These are phyloP conservation scores for Agriopis leucophaearia DNA, from an alignment of 2,888 invertebrate genomes.

Conservation along the genomic window DNA sequence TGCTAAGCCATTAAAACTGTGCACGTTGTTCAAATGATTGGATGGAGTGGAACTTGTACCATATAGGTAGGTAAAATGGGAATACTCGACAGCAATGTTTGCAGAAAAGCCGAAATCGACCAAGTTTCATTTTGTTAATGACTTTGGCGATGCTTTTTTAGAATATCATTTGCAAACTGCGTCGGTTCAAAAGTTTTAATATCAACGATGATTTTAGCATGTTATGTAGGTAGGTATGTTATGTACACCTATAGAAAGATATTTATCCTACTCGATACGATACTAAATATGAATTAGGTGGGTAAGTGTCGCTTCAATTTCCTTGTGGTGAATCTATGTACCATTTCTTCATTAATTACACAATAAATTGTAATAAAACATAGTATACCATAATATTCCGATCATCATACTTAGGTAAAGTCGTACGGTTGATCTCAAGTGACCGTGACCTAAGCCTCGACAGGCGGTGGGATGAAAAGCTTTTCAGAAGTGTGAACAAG, in stretches of 20 bases:
- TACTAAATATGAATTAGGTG: not conserved
- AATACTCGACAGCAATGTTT: conserved; percentile 20
- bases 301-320: not conserved
- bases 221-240: not conserved
- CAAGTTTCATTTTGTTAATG: conserved; percentile 27
- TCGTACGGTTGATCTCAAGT: conserved; percentile 18
- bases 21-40: conserved; percentile 17
- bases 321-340: not conserved
- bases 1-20: conserved; percentile 24
- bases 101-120: conserved; percentile 13
- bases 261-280: not conserved
- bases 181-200: conserved; percentile 10
- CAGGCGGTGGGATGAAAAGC: conserved; percentile 13
- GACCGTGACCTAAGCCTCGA: conserved; percentile 38
- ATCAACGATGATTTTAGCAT: conserved; percentile 6
- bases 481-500: conserved; percentile 32
- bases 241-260: not conserved
- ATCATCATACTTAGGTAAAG: not conserved
- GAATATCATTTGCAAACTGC: conserved; percentile 15
- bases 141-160: conserved; percentile 14
- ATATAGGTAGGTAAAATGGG: conserved; percentile 5
- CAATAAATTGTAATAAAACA: not conserved
- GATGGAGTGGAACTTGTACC: conserved; percentile 19
- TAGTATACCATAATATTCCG: too few relatives aligned
- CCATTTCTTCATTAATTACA: too few relatives aligned